Evolutionary conservation across 2,113 vertebrate species (phyloP).

Genomic region (Conger conger): DNA sequence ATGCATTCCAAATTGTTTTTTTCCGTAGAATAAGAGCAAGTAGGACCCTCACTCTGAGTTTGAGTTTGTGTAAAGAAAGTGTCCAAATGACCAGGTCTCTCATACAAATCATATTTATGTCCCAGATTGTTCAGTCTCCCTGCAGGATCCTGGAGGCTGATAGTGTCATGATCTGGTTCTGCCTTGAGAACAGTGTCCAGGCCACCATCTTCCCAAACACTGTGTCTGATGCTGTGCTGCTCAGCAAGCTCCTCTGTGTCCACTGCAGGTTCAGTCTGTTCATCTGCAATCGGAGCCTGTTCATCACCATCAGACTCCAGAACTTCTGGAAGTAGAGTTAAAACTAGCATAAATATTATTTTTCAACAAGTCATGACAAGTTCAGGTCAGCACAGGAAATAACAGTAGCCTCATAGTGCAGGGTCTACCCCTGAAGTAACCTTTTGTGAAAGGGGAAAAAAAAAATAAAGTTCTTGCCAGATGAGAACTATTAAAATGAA

Average conservation of each 20-base stretch:
- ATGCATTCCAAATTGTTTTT: background rate
- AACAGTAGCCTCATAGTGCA: background rate
- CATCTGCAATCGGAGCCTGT: background rate
- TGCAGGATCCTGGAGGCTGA: background rate
- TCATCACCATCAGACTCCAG: slow-evolving; percentile 4
- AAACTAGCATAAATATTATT: background rate
- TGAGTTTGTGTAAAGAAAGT: background rate
- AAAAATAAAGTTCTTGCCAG: background rate
- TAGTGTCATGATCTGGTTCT: background rate
- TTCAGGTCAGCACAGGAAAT: background rate
- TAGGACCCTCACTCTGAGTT: background rate
- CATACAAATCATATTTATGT: background rate
- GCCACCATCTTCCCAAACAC: background rate
- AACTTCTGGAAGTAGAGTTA: slow-evolving; percentile 3
- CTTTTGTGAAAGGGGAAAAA: background rate
- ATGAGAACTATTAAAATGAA: too few relatives aligned
- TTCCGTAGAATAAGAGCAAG: slow-evolving; percentile 3
- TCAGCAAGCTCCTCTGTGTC: background rate
- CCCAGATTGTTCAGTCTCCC: background rate
- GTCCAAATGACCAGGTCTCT: background rate
- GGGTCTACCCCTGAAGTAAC: background rate
- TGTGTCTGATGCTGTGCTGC: background rate
- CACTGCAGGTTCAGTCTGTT: background rate
- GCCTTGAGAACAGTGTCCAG: background rate
- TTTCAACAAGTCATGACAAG: background rate